These are phyloP conservation scores for Microctonus hyperodae DNA, from an alignment of 2,888 invertebrate genomes.

Conservation along the genomic window DNA sequence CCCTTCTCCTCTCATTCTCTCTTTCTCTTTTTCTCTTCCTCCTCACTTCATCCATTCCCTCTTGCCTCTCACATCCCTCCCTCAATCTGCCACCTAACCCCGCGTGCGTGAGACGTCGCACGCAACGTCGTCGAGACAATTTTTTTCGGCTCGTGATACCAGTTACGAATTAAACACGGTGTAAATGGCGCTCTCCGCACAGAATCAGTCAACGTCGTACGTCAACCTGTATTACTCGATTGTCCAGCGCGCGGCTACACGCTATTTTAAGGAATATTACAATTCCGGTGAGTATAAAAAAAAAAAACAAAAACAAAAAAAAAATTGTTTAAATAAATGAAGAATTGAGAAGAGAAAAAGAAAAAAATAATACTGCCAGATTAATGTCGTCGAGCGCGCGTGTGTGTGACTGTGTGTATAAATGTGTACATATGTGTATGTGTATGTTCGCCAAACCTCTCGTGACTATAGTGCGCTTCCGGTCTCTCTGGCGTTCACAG, in stretches of 20 bases:
- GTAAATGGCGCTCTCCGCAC: slow-evolving; percentile 63
- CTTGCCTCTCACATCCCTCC: slow-evolving; percentile 20
- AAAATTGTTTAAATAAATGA: not conserved
- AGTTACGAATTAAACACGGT: slow-evolving; percentile 46
- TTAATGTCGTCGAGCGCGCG: slow-evolving; percentile 35
- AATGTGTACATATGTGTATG: slow-evolving; percentile 38
- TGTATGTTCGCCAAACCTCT: slow-evolving; percentile 22
- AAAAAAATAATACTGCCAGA: not conserved
- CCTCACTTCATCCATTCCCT: slow-evolving; percentile 20
- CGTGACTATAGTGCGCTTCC: slow-evolving; percentile 16
- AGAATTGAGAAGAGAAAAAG: not conserved
- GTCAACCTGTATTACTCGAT: slow-evolving; percentile 75
- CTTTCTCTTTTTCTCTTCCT: slow-evolving; percentile 8
- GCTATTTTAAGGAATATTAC: slow-evolving; percentile 74
- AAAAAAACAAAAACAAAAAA: not conserved
- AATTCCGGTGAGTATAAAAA: slow-evolving; percentile 67
- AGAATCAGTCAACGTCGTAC: slow-evolving; percentile 69
- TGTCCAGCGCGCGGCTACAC: slow-evolving; percentile 73
- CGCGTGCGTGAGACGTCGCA: slow-evolving; percentile 33
- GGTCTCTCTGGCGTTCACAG: slow-evolving; percentile 10
- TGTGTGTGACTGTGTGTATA: slow-evolving; percentile 38
- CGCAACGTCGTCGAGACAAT: slow-evolving; percentile 35
- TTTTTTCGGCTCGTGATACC: slow-evolving; percentile 28
- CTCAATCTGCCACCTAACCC: slow-evolving; percentile 23
- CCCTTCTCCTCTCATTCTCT: slow-evolving; percentile 16